Conservation (phyloP, 1,140 invertebrate species). For the Nasonia vitripennis region DNA sequence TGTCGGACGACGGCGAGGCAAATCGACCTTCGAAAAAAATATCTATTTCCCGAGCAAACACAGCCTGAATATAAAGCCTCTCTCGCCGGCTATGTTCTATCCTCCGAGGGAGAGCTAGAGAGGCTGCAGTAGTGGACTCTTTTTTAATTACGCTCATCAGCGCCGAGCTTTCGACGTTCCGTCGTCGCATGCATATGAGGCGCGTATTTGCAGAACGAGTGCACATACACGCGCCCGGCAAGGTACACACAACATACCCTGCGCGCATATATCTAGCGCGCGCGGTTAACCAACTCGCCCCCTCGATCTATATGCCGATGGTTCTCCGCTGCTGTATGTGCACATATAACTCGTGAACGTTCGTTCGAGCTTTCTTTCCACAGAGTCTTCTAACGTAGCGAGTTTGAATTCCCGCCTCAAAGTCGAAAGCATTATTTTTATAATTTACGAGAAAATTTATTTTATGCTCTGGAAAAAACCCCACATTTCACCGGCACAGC, state of each 20-base stretch:
- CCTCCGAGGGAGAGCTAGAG: neutral
- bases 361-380: no score
- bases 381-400: no score
- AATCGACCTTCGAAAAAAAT: constrained; percentile 13
- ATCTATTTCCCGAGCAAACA: constrained; percentile 26
- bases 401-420: no score
- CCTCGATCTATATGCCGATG: neutral
- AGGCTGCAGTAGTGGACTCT: neutral
- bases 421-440: no score
- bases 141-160: constrained; percentile 44
- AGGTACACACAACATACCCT: constrained; percentile 13
- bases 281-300: constrained; percentile 20
- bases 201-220: constrained; percentile 43
- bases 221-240: constrained; percentile 15
- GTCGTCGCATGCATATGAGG: constrained; percentile 24
- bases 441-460: no score
- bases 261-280: neutral
- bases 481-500: no score
- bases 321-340: neutral
- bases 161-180: constrained; percentile 1
- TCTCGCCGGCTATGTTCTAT: no score
- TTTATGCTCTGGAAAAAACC: neutral
- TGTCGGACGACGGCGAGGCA: neutral
- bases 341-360: neutral
- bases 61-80: neutral